Evolutionary conservation across 92 coral and sea anemone genomes (phyloP).

Genomic region (Blastomussa wellsi): DNA sequence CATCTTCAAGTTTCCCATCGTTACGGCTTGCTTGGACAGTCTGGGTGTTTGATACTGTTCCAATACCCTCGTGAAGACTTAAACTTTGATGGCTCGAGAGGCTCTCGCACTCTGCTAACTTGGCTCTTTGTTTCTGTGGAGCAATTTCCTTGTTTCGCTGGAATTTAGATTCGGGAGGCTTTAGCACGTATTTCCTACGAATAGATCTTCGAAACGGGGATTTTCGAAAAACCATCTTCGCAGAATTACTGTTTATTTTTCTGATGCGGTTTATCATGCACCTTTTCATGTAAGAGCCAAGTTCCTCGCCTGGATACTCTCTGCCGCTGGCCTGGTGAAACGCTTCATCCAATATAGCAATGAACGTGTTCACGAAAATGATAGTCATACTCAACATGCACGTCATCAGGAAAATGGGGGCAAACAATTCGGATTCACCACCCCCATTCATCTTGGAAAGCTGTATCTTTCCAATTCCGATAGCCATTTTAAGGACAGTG

Average conservation of each 20-base stretch:
- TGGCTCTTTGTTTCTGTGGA: not conserved
- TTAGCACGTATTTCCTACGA: not conserved
- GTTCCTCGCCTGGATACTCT: constrained; percentile 3
- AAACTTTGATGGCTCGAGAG: constrained; percentile 1
- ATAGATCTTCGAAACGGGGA: constrained; percentile 3
- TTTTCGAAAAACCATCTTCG: not conserved
- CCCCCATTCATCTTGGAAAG: not conserved
- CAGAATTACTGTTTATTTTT: too few relatives aligned
- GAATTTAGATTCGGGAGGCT: not conserved
- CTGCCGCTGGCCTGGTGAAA: constrained; percentile 19
- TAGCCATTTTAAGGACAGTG: constrained; percentile 28
- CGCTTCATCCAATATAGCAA: constrained; percentile 30
- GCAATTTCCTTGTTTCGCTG: not conserved
- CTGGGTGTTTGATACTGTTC: not conserved
- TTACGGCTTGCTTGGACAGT: not conserved
- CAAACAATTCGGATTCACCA: not conserved
- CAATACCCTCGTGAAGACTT: not conserved
- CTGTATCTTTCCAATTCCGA: constrained; percentile 31
- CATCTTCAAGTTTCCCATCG: not conserved
- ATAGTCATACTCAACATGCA: constrained; percentile 32
- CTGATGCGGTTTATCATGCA: not conserved
- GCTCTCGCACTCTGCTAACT: constrained; percentile 4
- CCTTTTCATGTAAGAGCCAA: not conserved
- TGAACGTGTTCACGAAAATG: constrained; percentile 25
- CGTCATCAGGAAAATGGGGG: constrained; percentile 22